phyloP scores from a whole-genome alignment of 2,888 invertebrate species.

The Seira sanloemensis region DNA sequence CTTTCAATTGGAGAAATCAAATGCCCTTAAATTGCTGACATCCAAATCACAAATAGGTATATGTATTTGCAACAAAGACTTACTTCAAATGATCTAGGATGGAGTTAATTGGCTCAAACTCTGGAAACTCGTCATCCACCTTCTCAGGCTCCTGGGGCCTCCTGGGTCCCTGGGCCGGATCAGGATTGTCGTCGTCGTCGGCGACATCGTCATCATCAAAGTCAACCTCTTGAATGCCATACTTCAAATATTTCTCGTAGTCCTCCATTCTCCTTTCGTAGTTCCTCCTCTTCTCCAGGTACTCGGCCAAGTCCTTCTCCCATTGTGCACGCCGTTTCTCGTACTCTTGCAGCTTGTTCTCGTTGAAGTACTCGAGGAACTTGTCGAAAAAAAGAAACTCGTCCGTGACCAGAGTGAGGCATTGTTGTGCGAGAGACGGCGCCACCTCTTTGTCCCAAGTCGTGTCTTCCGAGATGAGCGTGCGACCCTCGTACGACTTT shows the following conservation, averaged over 20 bases:
- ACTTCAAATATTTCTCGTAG: constrained; percentile 23
- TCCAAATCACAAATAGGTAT: not conserved
- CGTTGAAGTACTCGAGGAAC: constrained; percentile 67
- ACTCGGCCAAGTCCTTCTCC: constrained; percentile 62
- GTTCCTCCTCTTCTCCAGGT: constrained; percentile 36
- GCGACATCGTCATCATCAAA: constrained; percentile 57
- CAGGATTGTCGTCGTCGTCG: constrained; percentile 32
- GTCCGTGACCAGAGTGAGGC: constrained; percentile 62
- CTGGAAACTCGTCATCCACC: constrained; percentile 61
- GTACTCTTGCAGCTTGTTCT: constrained; percentile 47
- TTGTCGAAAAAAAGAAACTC: constrained; percentile 70
- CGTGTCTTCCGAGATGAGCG: constrained; percentile 69
- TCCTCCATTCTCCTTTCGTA: constrained; percentile 55
- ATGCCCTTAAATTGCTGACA: not conserved
- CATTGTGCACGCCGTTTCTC: constrained; percentile 59
- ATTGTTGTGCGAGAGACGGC: constrained; percentile 57
- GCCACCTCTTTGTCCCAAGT: constrained; percentile 66
- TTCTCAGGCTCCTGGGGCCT: constrained; percentile 48
- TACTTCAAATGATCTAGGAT: constrained; percentile 58
- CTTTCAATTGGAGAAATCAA: constrained; percentile 38
- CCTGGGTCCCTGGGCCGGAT: constrained; percentile 28
- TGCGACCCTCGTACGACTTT: constrained; percentile 67
- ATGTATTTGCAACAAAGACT: not conserved
- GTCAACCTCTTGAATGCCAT: constrained; percentile 16
- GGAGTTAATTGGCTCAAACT: constrained; percentile 50